phyloP scores from a whole-genome alignment of 2,888 invertebrate species.

The Eugnorisma glareosa region DNA sequence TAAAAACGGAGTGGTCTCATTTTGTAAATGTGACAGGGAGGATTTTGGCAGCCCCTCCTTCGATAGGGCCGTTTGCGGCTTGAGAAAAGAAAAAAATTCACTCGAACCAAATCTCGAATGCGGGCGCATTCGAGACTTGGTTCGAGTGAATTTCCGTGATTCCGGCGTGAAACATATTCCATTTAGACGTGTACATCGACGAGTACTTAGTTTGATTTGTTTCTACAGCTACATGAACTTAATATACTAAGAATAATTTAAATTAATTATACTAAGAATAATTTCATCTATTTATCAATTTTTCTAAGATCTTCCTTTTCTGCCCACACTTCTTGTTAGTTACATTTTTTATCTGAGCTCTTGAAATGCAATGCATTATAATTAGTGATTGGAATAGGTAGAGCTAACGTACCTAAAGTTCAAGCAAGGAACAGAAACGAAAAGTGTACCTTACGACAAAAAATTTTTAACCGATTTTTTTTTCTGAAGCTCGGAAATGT shows the following conservation, averaged over 20 bases:
- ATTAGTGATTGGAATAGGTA: too few species aligned
- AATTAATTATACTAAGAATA: too few species aligned
- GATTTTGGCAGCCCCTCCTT: conserved; percentile 58
- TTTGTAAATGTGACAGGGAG: conserved; percentile 65
- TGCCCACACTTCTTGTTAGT: not conserved
- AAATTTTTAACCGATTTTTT: too few species aligned
- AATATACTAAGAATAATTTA: too few species aligned
- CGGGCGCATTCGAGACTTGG: conserved; percentile 24
- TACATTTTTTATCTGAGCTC: not conserved
- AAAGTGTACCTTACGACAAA: too few species aligned
- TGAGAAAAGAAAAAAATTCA: conserved; percentile 39
- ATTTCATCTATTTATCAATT: not conserved
- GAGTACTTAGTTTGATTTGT: conserved; percentile 1
- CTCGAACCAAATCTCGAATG: too few species aligned
- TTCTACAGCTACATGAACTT: not conserved
- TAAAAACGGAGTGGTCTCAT: conserved; percentile 74
- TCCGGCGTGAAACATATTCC: conserved; percentile 4
- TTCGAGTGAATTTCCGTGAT: conserved; percentile 11
- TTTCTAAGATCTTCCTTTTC: not conserved
- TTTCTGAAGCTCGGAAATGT: too few species aligned
- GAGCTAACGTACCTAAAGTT: too few species aligned
- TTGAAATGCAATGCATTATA: too few species aligned
- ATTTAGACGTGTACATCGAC: not conserved
- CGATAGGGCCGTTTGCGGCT: conserved; percentile 49
- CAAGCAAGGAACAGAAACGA: too few species aligned